Evolutionary conservation across 2,888 invertebrate species (phyloP).

Genomic region (Spisula subtruncata): DNA sequence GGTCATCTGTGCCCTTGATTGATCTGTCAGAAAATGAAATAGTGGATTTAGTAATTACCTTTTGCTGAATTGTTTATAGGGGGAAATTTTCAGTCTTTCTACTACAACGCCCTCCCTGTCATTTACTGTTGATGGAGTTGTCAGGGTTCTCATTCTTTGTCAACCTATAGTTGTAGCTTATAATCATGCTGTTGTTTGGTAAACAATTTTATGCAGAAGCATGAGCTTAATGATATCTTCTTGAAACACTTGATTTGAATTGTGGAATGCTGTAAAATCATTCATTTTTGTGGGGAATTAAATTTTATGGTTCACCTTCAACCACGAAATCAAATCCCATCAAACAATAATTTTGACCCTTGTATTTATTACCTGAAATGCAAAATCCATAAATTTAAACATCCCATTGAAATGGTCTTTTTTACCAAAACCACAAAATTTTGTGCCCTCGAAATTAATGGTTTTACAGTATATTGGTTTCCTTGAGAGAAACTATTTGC

Average conservation of each 20-base stretch:
- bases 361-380: no score
- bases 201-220: conserved; percentile 32
- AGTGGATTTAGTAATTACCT: conserved; percentile 49
- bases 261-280: no score
- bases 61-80: conserved; percentile 45
- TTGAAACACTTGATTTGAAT: not conserved
- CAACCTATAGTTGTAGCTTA: conserved; percentile 32
- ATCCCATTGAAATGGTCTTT: no score
- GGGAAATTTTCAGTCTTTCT: conserved; percentile 21
- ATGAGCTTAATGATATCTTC: conserved; percentile 14
- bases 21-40: conserved; percentile 32
- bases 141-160: conserved; percentile 38
- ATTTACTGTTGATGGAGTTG: conserved; percentile 27
- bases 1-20: conserved; percentile 51
- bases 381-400: no score
- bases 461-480: not conserved
- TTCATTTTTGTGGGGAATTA: no score
- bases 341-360: no score
- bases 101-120: conserved; percentile 35
- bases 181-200: not conserved
- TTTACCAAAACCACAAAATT: no score
- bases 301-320: no score
- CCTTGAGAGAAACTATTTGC: not conserved
- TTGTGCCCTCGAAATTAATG: no score
- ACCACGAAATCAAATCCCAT: no score